These are phyloP conservation scores for Spongilla lacustris DNA, from an alignment of 37 sponge, comb jelly and placozoan species.

Conservation along the genomic window DNA sequence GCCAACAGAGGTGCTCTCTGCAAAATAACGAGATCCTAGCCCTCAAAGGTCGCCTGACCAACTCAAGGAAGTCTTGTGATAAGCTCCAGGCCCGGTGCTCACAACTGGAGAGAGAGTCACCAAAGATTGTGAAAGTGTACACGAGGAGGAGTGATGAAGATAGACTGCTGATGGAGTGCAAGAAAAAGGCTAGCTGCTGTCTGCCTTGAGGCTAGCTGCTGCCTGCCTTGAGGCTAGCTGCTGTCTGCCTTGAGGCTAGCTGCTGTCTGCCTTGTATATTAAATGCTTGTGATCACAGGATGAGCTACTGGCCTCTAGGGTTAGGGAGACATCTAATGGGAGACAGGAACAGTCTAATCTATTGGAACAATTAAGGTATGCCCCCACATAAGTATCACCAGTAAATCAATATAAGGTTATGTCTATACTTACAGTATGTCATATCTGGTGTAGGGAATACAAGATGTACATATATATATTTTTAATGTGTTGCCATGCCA, in stretches of 20 bases:
- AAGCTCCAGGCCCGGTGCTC: slow-evolving; percentile 21
- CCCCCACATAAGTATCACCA: too few species aligned
- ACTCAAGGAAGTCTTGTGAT: slow-evolving; percentile 4
- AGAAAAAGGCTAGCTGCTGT: slow-evolving; percentile 44
- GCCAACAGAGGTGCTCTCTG: slow-evolving; percentile 1
- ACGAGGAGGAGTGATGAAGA: slow-evolving; percentile 29
- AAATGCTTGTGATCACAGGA: too few species aligned
- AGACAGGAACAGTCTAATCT: not conserved
- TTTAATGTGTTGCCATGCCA: too few species aligned
- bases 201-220: too few species aligned
- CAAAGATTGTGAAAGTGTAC: slow-evolving; percentile 27
- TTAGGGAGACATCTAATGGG: slow-evolving; percentile 2
- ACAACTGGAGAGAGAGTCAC: slow-evolving; percentile 23
- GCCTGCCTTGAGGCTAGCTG: too few species aligned
- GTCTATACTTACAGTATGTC: too few species aligned
- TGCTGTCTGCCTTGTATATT: too few species aligned
- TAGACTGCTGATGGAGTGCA: slow-evolving; percentile 22
- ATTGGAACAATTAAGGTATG: slow-evolving; percentile 8
- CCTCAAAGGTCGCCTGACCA: slow-evolving; percentile 35
- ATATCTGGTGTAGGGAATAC: too few species aligned
- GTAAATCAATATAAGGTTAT: too few species aligned
- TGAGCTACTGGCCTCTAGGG: slow-evolving; percentile 14
- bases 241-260: too few species aligned
- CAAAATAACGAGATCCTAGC: slow-evolving; percentile 22
- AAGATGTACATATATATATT: too few species aligned